Evolutionary conservation across 2,888 invertebrate species (phyloP), one percentile per base, ranked within the genome.

Genomic region (Anthophora plumipes): DNA sequence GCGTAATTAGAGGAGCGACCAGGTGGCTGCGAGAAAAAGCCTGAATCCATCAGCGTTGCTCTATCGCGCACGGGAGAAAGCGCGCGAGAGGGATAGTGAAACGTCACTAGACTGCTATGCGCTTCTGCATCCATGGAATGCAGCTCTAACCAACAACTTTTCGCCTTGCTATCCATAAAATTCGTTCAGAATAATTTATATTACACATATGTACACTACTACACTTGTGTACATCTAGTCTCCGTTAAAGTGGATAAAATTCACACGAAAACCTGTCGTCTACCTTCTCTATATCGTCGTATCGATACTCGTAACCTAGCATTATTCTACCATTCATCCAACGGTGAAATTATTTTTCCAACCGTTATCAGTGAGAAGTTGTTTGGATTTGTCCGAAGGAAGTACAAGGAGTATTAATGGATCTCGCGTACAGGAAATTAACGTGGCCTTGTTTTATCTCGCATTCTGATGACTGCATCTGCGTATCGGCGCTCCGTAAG

Each of bases 371-470:
- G 31, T 31, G 31, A 31, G 31, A 31, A 31, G 31, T 31, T 31
- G 31, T 31, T 31, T 31, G 31, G 31, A 31, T 31, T 31, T 31
- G 31, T 31, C 31, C 31, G 31, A 31, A 4, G 31, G 31, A 41
- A 12, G 55, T 54, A 52, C 60, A 63, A 63, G n/a, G 52, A 61
- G 5, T 4, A 83, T 80, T 80, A 80, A 82, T 80, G 80, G 67
- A 4, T 31, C 31, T 59, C 80, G 63, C 43, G 77, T 71, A 80
- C 86, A 86, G 88, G 88, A 88, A 88, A 85, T 85, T 82, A 85
- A 77, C 83, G 85, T 84, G 86, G 86, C 88, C 88, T 88, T 84
- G 88, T 85, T 84, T 86, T 86, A 87, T 85, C 86, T 80, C 78
- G 88, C 86, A 88, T 88, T 88, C 83, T 82, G 88, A 88, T 86